Evolutionary conservation across 2,113 vertebrate species (phyloP), one percentile per base, ranked within the genome.

Genomic region (Corythoichthys haematopterus): DNA sequence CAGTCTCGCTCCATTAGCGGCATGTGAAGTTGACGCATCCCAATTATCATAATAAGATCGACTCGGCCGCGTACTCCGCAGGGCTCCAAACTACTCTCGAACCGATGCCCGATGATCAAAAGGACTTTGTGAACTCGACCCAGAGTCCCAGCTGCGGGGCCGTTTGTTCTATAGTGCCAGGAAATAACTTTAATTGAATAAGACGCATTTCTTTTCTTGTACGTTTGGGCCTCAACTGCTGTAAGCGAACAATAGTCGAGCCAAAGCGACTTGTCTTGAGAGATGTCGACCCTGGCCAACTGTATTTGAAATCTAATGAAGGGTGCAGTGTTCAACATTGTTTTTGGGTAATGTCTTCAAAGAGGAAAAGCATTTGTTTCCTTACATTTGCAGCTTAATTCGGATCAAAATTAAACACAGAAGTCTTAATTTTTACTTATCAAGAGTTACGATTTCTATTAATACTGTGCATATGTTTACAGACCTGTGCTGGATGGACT

Each of bases 11-110:
- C 84, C 84, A 86, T 89, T 88, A 87, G 84, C 56, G 69, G 77
- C 73, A 81, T 90, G 81, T 86, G 86, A 89, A 87, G 88, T 86
- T 82, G 86, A 90, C 83, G 85, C 68, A 69, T 86, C 82, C 85
- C 87, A 90, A 90, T 90, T 88, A 89, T 86, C 82, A 86, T 88
- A 87, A 87, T 87, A 87, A 83, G 84, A 89, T 86, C 77, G 65
- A 82, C 85, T 82, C 65, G 87, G 85, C 85, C 83, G 79, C 68
- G 4, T 72, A 70, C 86, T 85, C 86, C 72, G 66, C 75, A 81
- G 88, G 86, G 80, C 78, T 86, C 86, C 75, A 71, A 81, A 84
- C 79, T 79, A 36, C 83, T 85, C 74, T 85, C 64, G 77, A 62
- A 62, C 76, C 81, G 80, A 76, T 76, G 75, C 78, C 68, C 60